Evolutionary conservation across 2,113 vertebrate species (phyloP), one percentile per base, ranked within the genome.

Genomic region (Phrynosoma blainvillii): DNA sequence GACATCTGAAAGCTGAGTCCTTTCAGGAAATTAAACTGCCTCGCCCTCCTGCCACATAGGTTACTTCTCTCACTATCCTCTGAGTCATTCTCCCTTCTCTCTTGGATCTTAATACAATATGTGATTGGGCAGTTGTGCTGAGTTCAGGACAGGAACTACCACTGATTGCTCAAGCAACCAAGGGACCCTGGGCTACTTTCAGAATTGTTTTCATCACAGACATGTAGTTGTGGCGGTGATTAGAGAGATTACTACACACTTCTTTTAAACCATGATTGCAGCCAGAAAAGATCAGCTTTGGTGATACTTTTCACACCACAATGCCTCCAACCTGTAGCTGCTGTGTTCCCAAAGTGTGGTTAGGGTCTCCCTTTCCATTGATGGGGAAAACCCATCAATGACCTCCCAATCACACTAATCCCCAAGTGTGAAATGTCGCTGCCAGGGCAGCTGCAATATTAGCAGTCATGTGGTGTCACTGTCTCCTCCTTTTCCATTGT

Each of bases 1-100:
- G 18, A 27, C 23, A 88, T 54, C 42, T 83, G 80, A 76, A 83
- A 88, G 59, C 27, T 54, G 87, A 83, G 62, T 36, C 80, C 42
- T 83, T 88, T 83, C 87, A 88, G 87, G 87, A 88, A 83, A 88
- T 83, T 83, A 83, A 83, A 88, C 52, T 23, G 8, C 73, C 62
- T 83, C 62, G 59, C 71, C 36, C 14, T 10, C 12, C 36, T 32
- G 56, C 86, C 52, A 23, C 18, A 1, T 47, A 52, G 54, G 36
- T 65, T 62, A 56, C 7, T 76, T 87, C 30, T 83, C 7, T 23
- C 80, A 7, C 65, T 0, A 12, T 68, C 71, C 27, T 54, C 73
- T 77, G 79, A 88, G 76, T 88, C 59, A 68, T 82, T 32, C 20
- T 20, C 30, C n/a, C 16, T 36, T 66, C 71, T 27, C 21, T 6